phyloP scores from a whole-genome alignment of 2,113 vertebrate species.

The Todiramphus saurophagus region DNA sequence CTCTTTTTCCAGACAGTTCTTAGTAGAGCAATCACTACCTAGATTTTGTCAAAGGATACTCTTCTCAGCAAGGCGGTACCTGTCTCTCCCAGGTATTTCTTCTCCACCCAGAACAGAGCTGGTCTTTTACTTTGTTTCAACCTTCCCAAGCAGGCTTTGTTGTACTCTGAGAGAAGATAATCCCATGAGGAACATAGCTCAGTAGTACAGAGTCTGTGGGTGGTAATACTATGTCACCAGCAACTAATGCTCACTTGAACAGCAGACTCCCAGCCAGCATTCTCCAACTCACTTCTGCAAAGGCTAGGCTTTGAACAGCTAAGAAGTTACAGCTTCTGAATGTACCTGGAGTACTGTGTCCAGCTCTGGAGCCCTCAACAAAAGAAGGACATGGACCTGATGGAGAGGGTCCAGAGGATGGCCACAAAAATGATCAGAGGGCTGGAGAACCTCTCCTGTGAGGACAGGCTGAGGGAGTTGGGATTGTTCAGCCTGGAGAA shows the following conservation, averaged over 20 bases:
- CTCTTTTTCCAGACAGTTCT: background rate
- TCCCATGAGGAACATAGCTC: background rate
- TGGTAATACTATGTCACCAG: background rate
- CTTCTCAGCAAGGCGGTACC: background rate
- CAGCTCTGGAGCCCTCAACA: no score
- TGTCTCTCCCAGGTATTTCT: background rate
- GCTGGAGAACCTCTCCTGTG: no score
- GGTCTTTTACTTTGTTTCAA: background rate
- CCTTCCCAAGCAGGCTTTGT: background rate
- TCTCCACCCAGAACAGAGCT: background rate
- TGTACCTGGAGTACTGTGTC: no score
- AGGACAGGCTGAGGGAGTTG: no score
- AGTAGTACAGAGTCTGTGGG: background rate
- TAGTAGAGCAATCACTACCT: background rate
- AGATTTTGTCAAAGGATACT: background rate
- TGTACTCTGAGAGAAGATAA: background rate
- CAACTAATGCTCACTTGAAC: background rate
- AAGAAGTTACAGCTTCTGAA: background rate
- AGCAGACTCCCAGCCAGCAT: background rate
- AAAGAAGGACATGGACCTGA: no score
- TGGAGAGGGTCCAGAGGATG: no score
- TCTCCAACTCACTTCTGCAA: background rate
- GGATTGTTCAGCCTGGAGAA: no score
- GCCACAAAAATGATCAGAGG: no score
- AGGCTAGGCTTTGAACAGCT: background rate